A percentile compares a stretch with the other conserved stretches of the same genome.
phyloP scores from a whole-genome alignment of 1,140 invertebrate genomes.

The Pomphorhynchus laevis region DNA sequence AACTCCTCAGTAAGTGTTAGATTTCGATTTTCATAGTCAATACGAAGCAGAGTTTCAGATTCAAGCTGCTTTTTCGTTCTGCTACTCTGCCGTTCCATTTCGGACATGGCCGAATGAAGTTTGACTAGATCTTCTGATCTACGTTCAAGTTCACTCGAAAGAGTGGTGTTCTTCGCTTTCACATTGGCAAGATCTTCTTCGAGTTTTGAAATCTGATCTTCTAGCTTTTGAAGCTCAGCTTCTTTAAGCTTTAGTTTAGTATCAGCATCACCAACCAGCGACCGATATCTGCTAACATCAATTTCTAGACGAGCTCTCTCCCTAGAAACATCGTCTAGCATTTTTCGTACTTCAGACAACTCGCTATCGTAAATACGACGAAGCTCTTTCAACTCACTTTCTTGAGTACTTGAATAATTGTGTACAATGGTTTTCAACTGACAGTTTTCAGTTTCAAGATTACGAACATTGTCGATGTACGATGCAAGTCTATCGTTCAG shows the following conservation, averaged over 20 bases:
- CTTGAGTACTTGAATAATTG: conserved; percentile 12
- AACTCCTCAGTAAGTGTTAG: conserved; percentile 59
- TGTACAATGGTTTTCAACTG: conserved; percentile 28
- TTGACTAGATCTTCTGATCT: conserved; percentile 13
- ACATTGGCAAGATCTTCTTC: too few species aligned
- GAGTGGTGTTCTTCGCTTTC: too few species aligned
- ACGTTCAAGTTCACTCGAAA: conserved; percentile 1
- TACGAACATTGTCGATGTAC: conserved; percentile 59
- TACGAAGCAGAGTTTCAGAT: conserved; percentile 49
- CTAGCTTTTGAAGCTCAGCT: too few species aligned
- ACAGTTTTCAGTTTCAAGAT: conserved; percentile 55
- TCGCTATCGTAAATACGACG: conserved; percentile 46
- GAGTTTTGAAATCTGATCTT: too few species aligned
- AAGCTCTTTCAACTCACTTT: background rate
- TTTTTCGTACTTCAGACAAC: conserved; percentile 39
- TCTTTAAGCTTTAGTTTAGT: too few species aligned
- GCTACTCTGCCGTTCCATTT: conserved; percentile 33
- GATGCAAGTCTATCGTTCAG: conserved; percentile 67
- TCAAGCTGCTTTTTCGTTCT: conserved; percentile 45
- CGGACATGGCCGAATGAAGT: conserved; percentile 14
- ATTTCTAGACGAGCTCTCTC: conserved; percentile 61
- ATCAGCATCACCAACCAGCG: conserved; percentile 41
- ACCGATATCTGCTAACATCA: conserved; percentile 43
- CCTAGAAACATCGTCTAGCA: conserved; percentile 48
- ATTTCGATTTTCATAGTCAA: conserved; percentile 62